Conservation (phyloP, 2,888 invertebrate genomes). For the Apotomis betuletana region DNA sequence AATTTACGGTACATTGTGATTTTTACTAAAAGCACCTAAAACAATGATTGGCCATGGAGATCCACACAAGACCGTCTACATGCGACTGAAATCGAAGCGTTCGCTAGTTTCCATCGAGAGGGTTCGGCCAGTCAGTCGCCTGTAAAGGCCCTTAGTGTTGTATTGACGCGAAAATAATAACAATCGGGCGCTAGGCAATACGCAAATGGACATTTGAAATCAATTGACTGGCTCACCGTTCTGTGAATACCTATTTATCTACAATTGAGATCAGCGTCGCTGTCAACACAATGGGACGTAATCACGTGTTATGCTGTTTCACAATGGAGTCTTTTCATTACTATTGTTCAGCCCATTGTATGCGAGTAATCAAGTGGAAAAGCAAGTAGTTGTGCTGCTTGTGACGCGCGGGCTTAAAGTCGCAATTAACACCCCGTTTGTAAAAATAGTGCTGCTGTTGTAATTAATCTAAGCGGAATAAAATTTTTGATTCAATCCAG, state of each 20-base stretch:
- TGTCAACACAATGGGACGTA: constrained; percentile 40
- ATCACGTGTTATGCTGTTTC: constrained; percentile 41
- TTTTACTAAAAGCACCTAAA: no score
- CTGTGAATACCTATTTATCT: constrained; percentile 26
- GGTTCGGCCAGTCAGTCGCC: no score
- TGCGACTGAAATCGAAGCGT: not conserved
- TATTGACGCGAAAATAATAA: not conserved
- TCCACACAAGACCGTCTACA: not conserved
- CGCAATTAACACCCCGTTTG: constrained; percentile 45
- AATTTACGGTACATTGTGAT: no score
- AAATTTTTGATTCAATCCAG: no score
- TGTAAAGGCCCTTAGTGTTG: no score
- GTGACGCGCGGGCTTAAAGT: constrained; percentile 49
- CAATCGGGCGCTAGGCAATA: constrained; percentile 7
- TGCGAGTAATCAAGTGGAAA: constrained; percentile 63
- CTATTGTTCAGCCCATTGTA: constrained; percentile 32
- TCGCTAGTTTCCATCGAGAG: not conserved
- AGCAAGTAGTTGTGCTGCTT: constrained; percentile 60
- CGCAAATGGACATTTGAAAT: constrained; percentile 34
- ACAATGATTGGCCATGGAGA: no score
- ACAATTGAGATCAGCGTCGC: constrained; percentile 26
- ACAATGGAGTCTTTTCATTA: constrained; percentile 39
- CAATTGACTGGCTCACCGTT: constrained; percentile 10
- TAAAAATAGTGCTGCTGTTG: constrained; percentile 21
- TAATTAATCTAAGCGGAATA: no score